Evolutionary conservation across 1,140 invertebrate species (phyloP).

Genomic region (Temnothorax curvispinosus): DNA sequence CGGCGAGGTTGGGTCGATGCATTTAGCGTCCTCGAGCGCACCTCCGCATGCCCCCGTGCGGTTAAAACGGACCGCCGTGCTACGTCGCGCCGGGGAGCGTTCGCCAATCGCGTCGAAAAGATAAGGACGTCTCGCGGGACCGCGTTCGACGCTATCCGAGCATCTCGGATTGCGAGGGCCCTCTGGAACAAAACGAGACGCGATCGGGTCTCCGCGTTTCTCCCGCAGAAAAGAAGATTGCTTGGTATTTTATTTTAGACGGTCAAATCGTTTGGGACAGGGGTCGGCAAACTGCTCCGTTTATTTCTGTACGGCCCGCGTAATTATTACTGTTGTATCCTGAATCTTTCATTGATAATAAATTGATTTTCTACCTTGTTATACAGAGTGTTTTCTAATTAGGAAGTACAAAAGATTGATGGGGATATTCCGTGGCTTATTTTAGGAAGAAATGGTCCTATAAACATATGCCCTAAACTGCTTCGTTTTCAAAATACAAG

Average conservation of each 20-base stretch:
- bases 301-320: neutral
- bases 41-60: neutral
- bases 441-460: no score
- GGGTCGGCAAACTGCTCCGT: neutral
- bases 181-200: neutral
- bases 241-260: no score
- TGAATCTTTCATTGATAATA: neutral
- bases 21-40: constrained; percentile 22
- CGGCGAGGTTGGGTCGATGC: constrained; percentile 44
- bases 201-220: neutral
- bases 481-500: no score
- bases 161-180: neutral
- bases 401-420: no score
- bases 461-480: no score
- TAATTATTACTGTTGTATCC: neutral
- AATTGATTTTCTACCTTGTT: no score
- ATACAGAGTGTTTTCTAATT: no score
- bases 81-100: neutral
- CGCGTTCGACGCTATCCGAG: neutral
- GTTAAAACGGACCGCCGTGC: constrained; percentile 11
- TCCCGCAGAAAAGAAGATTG: no score
- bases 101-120: constrained; percentile 33
- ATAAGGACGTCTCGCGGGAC: constrained; percentile 26
- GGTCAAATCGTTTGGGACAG: neutral
- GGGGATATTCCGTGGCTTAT: no score